Evolutionary conservation across 2,113 vertebrate genomes (phyloP).

Genomic region (Falco punctatus): DNA sequence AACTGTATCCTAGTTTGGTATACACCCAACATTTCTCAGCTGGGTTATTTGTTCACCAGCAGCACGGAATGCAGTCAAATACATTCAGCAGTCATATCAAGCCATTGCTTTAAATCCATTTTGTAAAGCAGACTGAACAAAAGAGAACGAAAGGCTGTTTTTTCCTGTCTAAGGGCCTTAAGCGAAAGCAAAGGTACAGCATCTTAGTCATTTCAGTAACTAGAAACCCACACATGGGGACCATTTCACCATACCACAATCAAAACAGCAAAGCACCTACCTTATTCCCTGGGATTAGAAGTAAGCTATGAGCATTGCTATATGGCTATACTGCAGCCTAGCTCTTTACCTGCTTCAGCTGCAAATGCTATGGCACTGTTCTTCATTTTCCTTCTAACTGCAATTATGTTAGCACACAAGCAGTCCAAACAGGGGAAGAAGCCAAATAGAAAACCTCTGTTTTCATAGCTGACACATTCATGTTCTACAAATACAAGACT

Average conservation of each 20-base stretch:
- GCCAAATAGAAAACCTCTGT: not conserved
- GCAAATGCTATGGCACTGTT: not conserved
- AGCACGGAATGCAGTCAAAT: not conserved
- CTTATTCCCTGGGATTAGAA: not conserved
- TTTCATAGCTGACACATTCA: conserved; percentile 25
- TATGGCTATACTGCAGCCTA: not conserved
- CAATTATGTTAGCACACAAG: not conserved
- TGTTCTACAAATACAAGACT: not conserved
- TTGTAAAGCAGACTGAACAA: not conserved
- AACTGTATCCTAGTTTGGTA: not conserved
- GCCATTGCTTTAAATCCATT: not conserved
- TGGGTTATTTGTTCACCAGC: not conserved
- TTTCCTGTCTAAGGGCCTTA: not conserved
- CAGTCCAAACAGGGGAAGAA: not conserved
- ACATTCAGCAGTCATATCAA: not conserved
- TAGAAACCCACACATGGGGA: not conserved
- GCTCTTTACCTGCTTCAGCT: not conserved
- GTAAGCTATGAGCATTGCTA: not conserved
- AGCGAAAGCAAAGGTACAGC: not conserved
- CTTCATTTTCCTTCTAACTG: not conserved
- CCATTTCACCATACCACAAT: not conserved
- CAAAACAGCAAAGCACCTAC: not conserved
- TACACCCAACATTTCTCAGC: not conserved
- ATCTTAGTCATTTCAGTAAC: not conserved
- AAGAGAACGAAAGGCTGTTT: not conserved